Evolutionary conservation across 2,797 vertebrate genomes (phyloP), one percentile per base, ranked within the genome.

Genomic region (Aselliscus stoliczkanus): DNA sequence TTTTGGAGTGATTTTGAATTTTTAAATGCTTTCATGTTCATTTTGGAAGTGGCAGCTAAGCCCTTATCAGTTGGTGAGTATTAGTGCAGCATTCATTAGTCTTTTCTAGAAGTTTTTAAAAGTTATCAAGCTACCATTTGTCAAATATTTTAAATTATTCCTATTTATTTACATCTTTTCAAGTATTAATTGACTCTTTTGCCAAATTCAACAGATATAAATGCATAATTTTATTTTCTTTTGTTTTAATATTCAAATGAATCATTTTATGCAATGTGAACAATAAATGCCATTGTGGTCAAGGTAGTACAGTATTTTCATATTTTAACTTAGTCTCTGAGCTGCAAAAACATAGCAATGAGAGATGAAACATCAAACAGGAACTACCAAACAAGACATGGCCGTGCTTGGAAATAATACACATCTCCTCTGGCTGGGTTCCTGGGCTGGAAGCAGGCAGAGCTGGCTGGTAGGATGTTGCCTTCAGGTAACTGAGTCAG

Each of bases 21-120:
- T 34, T 62, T 86, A 37, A 60, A 56, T 70, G 17, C 72, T 88
- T 85, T 62, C 47, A 39, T 5, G 50, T 10, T 72, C 18, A 39
- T 77, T 25, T 87, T 79, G 18, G 39, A 88, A 87, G 25, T 52
- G 29, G 87, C 72, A 50, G 29, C 17, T 20, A 82, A 67, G 17
- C 34, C 29, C 18, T 31, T 60, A 52, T 34, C 42, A 79, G 17
- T 20, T 39, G 65, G 15, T 86, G 42, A 20, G 17, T 65, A 39
- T 86, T 47, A 65, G 20, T 5, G 0, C 7, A 72, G 5, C 79
- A 37, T 47, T 54, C 10, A 23, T 39, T 62, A 69, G 21, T 1
- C 17, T 89, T 92, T 93, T 77, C 47, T 34, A 76, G 88, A 92
- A 25, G 21, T 67, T 93, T 88, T 64, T 12, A 39, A 60, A 72